A percentile compares a stretch with the other conserved stretches of the same genome.
These are phyloP conservation scores for Neofelis nebulosa DNA, from an alignment of 2,113 vertebrate species.

Conservation along the genomic window DNA sequence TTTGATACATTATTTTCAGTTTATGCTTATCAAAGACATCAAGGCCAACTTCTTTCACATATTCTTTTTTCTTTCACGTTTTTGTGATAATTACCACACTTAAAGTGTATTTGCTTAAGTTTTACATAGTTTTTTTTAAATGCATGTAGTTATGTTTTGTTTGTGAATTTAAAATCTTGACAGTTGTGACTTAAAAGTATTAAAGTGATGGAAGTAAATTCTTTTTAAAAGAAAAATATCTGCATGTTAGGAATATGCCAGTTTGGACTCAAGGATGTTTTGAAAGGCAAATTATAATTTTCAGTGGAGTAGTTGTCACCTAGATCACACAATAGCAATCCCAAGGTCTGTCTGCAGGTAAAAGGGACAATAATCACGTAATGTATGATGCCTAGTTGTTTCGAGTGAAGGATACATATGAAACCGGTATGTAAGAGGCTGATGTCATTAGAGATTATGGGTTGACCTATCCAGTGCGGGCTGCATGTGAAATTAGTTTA, in stretches of 20 bases:
- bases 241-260: not conserved
- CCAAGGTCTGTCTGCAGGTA: slow-evolving; percentile 38
- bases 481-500: slow-evolving; percentile 77
- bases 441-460: slow-evolving; percentile 58
- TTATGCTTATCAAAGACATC: not conserved
- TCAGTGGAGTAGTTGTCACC: slow-evolving; percentile 67
- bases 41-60: not conserved
- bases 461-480: slow-evolving; percentile 68
- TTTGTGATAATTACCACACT: not conserved
- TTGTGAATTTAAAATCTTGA: slow-evolving; percentile 26
- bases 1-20: not conserved
- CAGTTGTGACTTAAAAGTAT: slow-evolving; percentile 11
- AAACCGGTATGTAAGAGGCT: not conserved
- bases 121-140: slow-evolving; percentile 31
- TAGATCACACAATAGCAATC: slow-evolving; percentile 64
- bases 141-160: not conserved
- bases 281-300: slow-evolving; percentile 76
- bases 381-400: slow-evolving; percentile 73
- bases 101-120: slow-evolving; percentile 18
- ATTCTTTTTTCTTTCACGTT: not conserved
- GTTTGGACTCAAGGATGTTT: slow-evolving; percentile 69
- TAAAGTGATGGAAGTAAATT: not conserved
- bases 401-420: slow-evolving; percentile 50
- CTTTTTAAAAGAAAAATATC: slow-evolving; percentile 50
- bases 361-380: not conserved